Percentiles rank a stretch among this genome's conserved stretches.
These are phyloP conservation scores for Agrochola lota DNA, from an alignment of 2,888 invertebrate species.

Conservation along the genomic window DNA sequence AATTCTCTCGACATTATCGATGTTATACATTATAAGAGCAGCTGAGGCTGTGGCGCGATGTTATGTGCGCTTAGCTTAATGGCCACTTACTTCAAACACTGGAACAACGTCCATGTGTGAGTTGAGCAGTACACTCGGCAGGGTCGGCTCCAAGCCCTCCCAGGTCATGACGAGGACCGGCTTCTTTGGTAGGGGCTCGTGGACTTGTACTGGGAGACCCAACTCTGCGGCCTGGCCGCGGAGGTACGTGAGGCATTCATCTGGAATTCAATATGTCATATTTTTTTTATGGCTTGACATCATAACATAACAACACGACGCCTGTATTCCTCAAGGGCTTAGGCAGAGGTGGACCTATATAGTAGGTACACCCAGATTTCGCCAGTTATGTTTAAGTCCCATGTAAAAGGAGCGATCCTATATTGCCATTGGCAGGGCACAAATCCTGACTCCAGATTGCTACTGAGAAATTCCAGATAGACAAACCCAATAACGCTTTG, in stretches of 20 bases:
- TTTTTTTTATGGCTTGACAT: neutral
- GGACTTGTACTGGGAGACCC: constrained; percentile 91
- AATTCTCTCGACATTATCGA: neutral
- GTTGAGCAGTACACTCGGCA: constrained; percentile 95
- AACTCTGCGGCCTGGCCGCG: constrained; percentile 93
- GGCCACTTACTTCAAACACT: constrained; percentile 93
- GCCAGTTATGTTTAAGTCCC: neutral
- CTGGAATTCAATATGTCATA: constrained; percentile 83
- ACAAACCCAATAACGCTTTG: neutral
- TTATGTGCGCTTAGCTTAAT: too few species aligned
- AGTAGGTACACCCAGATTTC: too few species aligned
- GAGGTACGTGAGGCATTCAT: constrained; percentile 93
- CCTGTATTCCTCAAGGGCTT: neutral
- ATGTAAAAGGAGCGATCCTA: neutral
- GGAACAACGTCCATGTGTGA: constrained; percentile 99
- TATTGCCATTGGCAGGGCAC: neutral
- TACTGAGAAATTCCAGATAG: neutral
- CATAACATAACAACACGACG: neutral
- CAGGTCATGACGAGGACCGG: constrained; percentile 96
- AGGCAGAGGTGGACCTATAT: neutral
- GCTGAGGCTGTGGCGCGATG: too few species aligned
- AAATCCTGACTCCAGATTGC: neutral
- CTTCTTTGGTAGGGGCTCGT: constrained; percentile 91
- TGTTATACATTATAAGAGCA: too few species aligned
- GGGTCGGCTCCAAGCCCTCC: constrained; percentile 93